Evolutionary conservation across 1,140 invertebrate species (phyloP), one percentile per base, ranked within the genome.

Genomic region (Pentalonia nigronervosa): DNA sequence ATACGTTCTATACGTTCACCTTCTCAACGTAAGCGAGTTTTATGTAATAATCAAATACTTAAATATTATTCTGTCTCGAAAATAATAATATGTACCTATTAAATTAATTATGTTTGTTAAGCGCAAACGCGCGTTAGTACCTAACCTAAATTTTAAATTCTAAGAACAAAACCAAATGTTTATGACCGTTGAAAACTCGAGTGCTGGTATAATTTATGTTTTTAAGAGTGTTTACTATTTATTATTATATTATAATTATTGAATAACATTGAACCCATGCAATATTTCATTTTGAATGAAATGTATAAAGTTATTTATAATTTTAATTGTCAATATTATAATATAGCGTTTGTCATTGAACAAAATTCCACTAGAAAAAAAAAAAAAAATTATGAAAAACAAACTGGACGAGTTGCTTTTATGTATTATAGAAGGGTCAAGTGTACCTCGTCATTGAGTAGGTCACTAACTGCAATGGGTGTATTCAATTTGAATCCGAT

Each of bases 1-100:
- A 41, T 83, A 21, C 7, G 34, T 83, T 36, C 20, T 83, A 83
- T 41, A 83, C 81, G 81, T 83, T 83, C 81, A 83, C 81, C 81
- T 41, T 83, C 81, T 23, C 7, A 41, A 23, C 20, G 81, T 83
- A 83, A 83, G n/a, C n/a, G n/a, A 36, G 21, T 83, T 41, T 83
- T 83, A 83, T 83, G 81, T 83, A 83, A 83, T 83, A 83, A 83
- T 83, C 14, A 76, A 76, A 76, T 76, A n/a, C 60, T 76, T 34
- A 76, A 76, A 76, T 76, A 76, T 17, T n/a, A 83, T 83, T 41
- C 41, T 41, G 81, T 83, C 36, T 76, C n/a, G 30, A 76, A 76
- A 76, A 53, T 41, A 41, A 41, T 41, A 41, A 41, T 53, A 50
- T 50, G 17, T 17, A 41, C 41, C 41, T 41, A 3, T 50, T 50